Evolutionary conservation across 2,888 invertebrate genomes (phyloP), one percentile per base, ranked within the genome.

Genomic region (Drosophila robusta): DNA sequence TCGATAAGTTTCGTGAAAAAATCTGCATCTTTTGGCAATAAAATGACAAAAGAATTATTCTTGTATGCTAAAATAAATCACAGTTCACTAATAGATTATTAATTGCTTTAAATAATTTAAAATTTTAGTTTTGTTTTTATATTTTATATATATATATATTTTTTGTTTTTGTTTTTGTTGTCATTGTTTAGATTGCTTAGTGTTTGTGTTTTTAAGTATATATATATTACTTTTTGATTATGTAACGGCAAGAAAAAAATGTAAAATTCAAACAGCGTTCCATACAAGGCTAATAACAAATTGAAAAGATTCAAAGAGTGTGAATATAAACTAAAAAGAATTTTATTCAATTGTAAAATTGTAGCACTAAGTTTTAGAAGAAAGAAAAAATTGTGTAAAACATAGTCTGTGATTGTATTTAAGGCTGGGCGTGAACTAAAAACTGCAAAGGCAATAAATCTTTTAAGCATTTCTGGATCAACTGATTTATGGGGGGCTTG

Each of bases 1-100:
- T 92, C 92, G 91, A 92, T 92, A 92, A 92, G 92, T 92, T 92
- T 92, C 92, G 92, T 92, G 92, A 92, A 92, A 92, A 92, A 92
- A 92, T 92, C 92, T 89, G 89, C 89, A 91, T 92, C 90, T 90
- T 91, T 92, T 91, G 91, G 91, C 91, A 91, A 91, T 90, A 90
- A 91, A 90, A 92, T 92, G 92, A 92, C 92, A 92, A 92, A 92
- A 92, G 91, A 92, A 92, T 92, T 92, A 91, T 90, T 88, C 85
- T 81, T 84, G 89, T 89, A 87, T 87, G 87, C 85, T 85, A 87
- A 76, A 83, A 86, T 82, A 82, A 77, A 88, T 78, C 80, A 88
- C 82, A 87, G 81, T 81, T 83, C 70, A 87, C 82, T 89, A 82
- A 90, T 78, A 68, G 64, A 72, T 77, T 60, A 51, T 39, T 58